Base-by-base conservation (phyloP, 92 coral and sea anemone genomes). In the Siderastrea radians region DNA sequence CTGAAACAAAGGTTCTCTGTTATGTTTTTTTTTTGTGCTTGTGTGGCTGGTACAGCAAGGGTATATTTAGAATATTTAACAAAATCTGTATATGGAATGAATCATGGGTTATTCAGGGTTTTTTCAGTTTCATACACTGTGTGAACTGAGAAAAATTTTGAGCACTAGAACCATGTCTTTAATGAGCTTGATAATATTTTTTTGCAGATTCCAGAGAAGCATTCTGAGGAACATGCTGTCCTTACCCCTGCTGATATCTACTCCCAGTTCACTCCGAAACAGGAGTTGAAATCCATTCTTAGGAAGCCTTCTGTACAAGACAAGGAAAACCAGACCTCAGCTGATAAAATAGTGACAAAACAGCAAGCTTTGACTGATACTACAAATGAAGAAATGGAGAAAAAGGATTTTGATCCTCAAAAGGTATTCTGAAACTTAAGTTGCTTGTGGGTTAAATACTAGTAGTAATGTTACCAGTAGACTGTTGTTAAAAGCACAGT, bases 191-290 rank as follows among this genome's bases (percentile, higher is more conserved):
- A 26, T 68, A 16, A 4, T 68, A 17, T 45, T 8, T n/a, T 68
- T 5, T 72, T 61, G 62, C 64, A 83, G 87, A 38, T 16, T 63
- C 51, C 43, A 61, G 54, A 74, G 11, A 50, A 51, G 59, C 6
- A 10, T 60, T 63, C 38, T 14, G 26, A 62, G 26, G 0, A 74
- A 57, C 63, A 15, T 2, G 0, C 90, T 0, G 78, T 92, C 66
- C 4, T 67, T 65, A 91, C 84, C 65, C 98, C 98, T 59, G 94
- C 93, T n/a, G 98, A 95, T 79, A 91, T 95, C 50, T 95, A 91
- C 75, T 82, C 67, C 59, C 87, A 74, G 53, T 88, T 93, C 63
- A 78, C 84, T 38, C 75, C 82, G 14, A 90, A 86, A 57, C 49
- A 61, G 43, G 81, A 87, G 63, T 94, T 94, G 2, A 89, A 89